phyloP scores from a whole-genome alignment of 2,113 vertebrate species.

The Gopherus evgoodei region DNA sequence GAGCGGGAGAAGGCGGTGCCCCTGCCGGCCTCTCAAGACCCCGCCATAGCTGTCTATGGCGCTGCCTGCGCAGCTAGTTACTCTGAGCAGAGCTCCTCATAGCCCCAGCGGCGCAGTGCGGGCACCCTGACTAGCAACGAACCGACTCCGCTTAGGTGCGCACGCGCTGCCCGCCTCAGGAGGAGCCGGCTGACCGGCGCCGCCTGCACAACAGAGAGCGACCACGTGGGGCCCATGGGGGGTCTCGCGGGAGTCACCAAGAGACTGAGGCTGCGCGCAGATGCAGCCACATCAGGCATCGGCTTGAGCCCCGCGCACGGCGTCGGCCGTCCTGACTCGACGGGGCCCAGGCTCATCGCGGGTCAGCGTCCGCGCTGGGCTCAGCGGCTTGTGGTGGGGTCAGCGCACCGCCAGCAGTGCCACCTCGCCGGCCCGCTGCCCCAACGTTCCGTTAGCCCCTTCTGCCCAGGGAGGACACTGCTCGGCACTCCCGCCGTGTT shows the following conservation, averaged over 20 bases:
- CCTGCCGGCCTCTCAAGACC: neutral
- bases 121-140: neutral
- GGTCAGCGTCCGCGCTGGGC: too few relatives aligned
- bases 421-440: too few relatives aligned
- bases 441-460: too few relatives aligned
- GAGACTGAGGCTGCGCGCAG: neutral
- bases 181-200: rapidly evolving
- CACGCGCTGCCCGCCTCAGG: neutral
- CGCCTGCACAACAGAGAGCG: neutral
- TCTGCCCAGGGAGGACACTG: too few relatives aligned
- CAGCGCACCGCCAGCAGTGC: too few relatives aligned
- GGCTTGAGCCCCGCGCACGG: too few relatives aligned
- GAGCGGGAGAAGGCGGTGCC: neutral
- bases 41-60: neutral
- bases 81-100: too few relatives aligned
- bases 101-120: neutral
- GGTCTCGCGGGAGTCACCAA: neutral
- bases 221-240: neutral
- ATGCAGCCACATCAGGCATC: too few relatives aligned
- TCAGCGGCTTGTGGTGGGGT: too few relatives aligned
- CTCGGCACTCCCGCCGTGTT: too few relatives aligned
- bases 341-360: too few relatives aligned
- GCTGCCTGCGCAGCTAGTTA: neutral
- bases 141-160: neutral
- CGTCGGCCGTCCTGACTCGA: neutral